A percentile compares a stretch with the other conserved stretches of the same genome.
These are phyloP conservation scores for Microchrysa polita DNA, from an alignment of 2,888 invertebrate species.

Conservation along the genomic window DNA sequence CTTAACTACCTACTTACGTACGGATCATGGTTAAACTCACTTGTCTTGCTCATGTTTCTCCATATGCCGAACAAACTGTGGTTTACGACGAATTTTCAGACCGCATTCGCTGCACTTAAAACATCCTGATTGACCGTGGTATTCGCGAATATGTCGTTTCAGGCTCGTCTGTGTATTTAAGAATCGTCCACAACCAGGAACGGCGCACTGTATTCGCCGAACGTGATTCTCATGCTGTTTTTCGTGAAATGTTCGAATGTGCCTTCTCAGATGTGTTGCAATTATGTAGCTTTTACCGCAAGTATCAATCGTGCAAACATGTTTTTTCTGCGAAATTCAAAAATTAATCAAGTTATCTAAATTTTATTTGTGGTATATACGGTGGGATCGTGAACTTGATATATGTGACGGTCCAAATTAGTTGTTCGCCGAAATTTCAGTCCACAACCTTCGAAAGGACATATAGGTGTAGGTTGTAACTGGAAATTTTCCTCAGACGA, in stretches of 20 bases:
- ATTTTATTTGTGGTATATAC: conserved; percentile 64
- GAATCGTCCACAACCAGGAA: conserved; percentile 12
- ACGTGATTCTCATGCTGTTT: conserved; percentile 48
- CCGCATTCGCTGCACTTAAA: conserved; percentile 18
- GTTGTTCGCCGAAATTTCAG: conserved; percentile 67
- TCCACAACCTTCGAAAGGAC: conserved; percentile 65
- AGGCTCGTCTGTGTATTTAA: conserved; percentile 26
- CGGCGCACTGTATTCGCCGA: conserved; percentile 1
- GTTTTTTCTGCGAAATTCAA: conserved; percentile 66
- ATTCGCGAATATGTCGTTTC: conserved; percentile 17
- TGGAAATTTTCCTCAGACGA: background rate
- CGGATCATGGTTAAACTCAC: no score
- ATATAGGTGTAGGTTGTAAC: conserved; percentile 52
- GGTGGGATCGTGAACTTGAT: conserved; percentile 67
- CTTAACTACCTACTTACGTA: no score
- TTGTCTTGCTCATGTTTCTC: background rate
- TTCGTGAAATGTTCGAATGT: conserved; percentile 66
- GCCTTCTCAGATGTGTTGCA: conserved; percentile 71
- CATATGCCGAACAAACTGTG: background rate
- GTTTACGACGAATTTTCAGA: background rate
- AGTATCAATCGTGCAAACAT: conserved; percentile 67
- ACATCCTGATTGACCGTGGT: background rate
- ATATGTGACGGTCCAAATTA: conserved; percentile 68
- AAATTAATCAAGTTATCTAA: background rate
- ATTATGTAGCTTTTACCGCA: conserved; percentile 72